phyloP scores from a whole-genome alignment of 2,888 invertebrate species.

The Chaetoderma sp. region DNA sequence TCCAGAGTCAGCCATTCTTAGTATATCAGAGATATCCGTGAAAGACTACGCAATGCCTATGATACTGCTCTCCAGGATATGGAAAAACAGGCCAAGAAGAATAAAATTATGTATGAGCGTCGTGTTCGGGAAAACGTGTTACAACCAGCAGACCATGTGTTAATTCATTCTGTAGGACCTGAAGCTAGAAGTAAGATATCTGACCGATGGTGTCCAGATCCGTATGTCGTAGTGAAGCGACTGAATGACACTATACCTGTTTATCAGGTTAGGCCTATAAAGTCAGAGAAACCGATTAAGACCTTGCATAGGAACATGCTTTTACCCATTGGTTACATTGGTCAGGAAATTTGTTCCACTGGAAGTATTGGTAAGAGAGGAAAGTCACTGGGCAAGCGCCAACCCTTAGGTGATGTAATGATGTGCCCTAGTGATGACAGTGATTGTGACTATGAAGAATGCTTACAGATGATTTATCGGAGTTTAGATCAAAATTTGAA shows the following conservation, averaged over 20 bases:
- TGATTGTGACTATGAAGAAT: no score
- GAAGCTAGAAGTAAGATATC: conserved; percentile 24
- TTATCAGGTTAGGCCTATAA: conserved; percentile 10
- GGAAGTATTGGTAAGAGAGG: no score
- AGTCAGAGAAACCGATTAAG: neutral
- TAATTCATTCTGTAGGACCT: conserved; percentile 19
- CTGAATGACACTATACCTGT: conserved; percentile 7
- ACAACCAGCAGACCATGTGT: conserved; percentile 22
- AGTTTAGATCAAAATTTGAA: no score
- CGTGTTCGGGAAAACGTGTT: conserved; percentile 2
- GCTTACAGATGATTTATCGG: no score
- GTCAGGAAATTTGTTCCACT: no score
- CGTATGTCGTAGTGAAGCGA: conserved; percentile 12
- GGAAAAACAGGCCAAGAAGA: neutral
- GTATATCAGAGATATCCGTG: neutral
- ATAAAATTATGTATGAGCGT: conserved; percentile 17
- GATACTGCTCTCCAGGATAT: neutral
- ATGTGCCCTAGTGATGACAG: no score
- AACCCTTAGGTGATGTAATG: no score
- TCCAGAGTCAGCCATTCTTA: neutral
- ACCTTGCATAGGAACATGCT: neutral
- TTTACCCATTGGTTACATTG: neutral
- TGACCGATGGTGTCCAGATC: conserved; percentile 20
- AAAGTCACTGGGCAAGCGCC: no score
- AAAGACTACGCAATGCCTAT: neutral